These are phyloP conservation scores for Procambarus clarkii DNA, from an alignment of 1,140 invertebrate genomes.

Conservation along the genomic window DNA sequence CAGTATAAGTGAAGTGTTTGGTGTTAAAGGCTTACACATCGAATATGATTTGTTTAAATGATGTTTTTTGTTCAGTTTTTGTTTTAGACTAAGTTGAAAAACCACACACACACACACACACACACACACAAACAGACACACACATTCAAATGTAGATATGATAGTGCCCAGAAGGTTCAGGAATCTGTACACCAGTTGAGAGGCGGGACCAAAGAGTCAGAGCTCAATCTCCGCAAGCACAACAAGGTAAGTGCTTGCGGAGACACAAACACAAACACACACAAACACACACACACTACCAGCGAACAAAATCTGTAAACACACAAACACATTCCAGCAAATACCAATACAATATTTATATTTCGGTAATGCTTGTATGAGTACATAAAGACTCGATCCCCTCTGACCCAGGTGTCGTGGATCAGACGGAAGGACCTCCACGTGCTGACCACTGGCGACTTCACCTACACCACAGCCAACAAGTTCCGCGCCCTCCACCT, in stretches of 20 bases:
- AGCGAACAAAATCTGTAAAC: neutral
- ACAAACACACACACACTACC: neutral
- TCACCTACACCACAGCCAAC: constrained; percentile 25
- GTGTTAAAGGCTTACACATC: no score
- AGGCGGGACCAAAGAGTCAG: no score
- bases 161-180: no score
- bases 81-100: neutral
- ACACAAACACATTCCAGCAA: neutral
- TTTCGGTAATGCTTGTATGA: no score
- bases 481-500: constrained; percentile 38
- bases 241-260: no score
- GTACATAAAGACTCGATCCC: neutral
- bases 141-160: no score
- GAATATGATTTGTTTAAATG: neutral
- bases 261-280: no score
- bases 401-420: constrained; percentile 8
- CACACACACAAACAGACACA: no score
- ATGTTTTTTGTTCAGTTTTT: neutral
- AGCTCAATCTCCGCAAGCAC: no score
- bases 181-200: no score
- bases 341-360: neutral
- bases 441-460: constrained; percentile 18
- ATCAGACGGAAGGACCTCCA: constrained; percentile 32
- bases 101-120: no score
- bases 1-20: no score